phyloP scores from a whole-genome alignment of 2,797 vertebrate species.

The Danio jaintianensis region DNA sequence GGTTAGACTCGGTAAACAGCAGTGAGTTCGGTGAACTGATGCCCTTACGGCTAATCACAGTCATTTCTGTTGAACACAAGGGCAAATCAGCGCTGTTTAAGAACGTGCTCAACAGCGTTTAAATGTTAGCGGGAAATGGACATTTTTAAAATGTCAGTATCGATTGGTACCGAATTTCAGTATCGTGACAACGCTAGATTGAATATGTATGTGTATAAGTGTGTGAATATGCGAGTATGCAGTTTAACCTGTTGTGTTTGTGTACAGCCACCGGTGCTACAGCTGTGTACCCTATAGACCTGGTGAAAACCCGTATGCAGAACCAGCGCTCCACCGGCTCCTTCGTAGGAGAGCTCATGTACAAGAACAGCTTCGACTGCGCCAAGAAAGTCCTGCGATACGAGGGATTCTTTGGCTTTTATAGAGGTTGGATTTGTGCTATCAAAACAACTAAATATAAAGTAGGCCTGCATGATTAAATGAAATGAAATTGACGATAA shows the following conservation, averaged over 20 bases:
- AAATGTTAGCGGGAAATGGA: too few species aligned
- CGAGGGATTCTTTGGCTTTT: constrained; percentile 97
- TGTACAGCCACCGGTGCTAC: constrained; percentile 93
- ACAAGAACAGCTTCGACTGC: constrained; percentile 99
- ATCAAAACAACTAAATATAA: neutral
- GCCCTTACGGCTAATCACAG: too few species aligned
- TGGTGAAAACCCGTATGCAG: constrained; percentile 99
- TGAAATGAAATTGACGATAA: too few species aligned
- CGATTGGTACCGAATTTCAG: too few species aligned
- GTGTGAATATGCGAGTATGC: neutral
- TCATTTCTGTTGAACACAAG: too few species aligned
- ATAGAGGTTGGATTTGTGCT: constrained; percentile 83
- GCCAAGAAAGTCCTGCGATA: constrained; percentile 98
- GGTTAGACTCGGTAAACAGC: too few species aligned
- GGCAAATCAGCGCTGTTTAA: too few species aligned
- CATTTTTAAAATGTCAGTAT: too few species aligned
- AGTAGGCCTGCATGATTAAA: neutral
- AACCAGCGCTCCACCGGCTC: constrained; percentile 94
- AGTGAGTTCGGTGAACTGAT: too few species aligned
- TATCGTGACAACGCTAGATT: too few species aligned
- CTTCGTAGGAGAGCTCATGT: constrained; percentile 96
- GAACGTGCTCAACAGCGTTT: too few species aligned
- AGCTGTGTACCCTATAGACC: constrained; percentile 95
- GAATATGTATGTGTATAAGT: too few species aligned
- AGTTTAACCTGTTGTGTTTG: constrained; percentile 13